Base-by-base conservation (phyloP, 2,113 vertebrate species). In the Rattus norvegicus region DNA sequence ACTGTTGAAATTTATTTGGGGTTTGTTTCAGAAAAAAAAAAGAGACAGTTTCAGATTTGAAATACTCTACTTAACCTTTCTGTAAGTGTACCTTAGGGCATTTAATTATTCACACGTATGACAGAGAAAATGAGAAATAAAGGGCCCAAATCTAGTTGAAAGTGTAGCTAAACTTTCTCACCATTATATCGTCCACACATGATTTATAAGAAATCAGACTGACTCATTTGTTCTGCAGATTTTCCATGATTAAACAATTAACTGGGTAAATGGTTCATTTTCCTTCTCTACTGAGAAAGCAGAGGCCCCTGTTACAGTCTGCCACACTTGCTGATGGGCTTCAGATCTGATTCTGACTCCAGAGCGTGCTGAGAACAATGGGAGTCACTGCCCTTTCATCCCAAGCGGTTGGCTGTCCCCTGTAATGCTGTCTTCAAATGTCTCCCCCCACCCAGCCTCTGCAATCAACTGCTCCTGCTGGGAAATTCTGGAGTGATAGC, bases 181-280 rank as follows among this genome's bases (percentile, higher is more conserved):
- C 80, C 69, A 49, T 70, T 91, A 91, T 87, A 5, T 87, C 14
- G 6, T 91, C 49, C 28, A 49, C 33, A 26, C 30, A 54, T 79
- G 30, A 92, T 56, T 88, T 61, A 20, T n/a, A 81, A 26, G 16
- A 7, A 63, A 19, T 49, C n/a, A 88, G 22, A 80, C 19, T 59
- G 81, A 52, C 17, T 65, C 13, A 33, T 70, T 56, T 65, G 3
- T 12, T 89, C 6, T 49, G 16, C 39, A 67, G 59, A 85, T 65
- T 36, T 47, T 43, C n/a, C 16, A 70, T 75, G 9, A 75, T 12
- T 69, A 61, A 84, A 70, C 95, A 95, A 98, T 93, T 61, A 30
- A 4, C 70, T 73, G 8, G 1, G 28, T n/a, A 36, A 28, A 36
- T 30, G 3, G 2, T 36, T 73, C 5, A 9, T 67, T 47, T 52